These are phyloP conservation scores for Lutjanus argentimaculatus DNA, from an alignment of 2,797 vertebrate species.

Conservation along the genomic window DNA sequence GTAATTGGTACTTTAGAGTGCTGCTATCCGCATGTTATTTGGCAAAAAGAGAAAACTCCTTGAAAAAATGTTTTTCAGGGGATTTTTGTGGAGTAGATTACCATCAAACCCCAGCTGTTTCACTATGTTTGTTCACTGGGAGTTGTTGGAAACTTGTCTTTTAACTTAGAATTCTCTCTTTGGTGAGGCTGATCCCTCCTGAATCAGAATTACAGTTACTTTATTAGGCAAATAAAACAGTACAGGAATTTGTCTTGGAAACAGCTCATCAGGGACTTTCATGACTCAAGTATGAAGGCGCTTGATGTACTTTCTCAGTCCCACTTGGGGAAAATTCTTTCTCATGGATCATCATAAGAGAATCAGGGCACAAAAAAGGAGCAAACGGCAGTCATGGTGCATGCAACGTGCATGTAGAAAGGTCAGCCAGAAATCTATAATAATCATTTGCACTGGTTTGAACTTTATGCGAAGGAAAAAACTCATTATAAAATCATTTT, in stretches of 20 bases:
- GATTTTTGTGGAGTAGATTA: conserved; percentile 23
- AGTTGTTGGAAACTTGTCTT: conserved; percentile 12
- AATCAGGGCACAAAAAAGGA: conserved; percentile 5
- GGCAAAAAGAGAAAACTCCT: not conserved
- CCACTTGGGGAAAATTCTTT: not conserved
- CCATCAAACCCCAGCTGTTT: not conserved
- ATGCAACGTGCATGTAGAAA: conserved; percentile 6
- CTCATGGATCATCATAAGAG: conserved; percentile 21
- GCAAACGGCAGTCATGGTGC: not conserved
- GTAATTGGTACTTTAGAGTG: conserved; percentile 49
- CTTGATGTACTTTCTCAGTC: conserved; percentile 15
- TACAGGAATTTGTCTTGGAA: not conserved
- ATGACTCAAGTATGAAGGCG: conserved; percentile 4
- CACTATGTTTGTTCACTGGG: conserved; percentile 5
- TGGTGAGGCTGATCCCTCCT: too few species aligned
- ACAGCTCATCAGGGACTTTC: not conserved
- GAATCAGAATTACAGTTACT: not conserved
- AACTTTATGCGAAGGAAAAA: conserved; percentile 3
- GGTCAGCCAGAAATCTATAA: conserved; percentile 13
- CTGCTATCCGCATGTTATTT: conserved; percentile 15
- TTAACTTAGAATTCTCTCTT: not conserved
- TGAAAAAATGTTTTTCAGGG: not conserved
- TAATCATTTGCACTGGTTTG: not conserved
- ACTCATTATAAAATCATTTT: not conserved
- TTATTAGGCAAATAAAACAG: conserved; percentile 4